Evolutionary conservation across 2,888 invertebrate species (phyloP), one percentile per base, ranked within the genome.

Genomic region (Tortrix viridana): DNA sequence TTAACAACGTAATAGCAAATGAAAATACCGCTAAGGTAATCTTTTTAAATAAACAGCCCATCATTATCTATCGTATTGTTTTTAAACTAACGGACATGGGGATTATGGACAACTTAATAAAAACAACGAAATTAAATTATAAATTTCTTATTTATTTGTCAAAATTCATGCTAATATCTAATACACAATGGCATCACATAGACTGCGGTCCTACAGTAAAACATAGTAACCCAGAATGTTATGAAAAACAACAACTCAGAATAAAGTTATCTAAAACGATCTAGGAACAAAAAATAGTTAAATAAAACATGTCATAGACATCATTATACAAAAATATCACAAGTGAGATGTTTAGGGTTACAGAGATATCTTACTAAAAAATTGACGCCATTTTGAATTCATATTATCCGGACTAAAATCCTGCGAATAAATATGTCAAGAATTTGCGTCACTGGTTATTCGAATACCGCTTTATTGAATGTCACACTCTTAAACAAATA

Each of bases 131-230:
- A 66, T 65, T 53, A 69, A 74, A 70, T 77, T 69, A 80, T 75
- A 79, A 73, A 76, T 76, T 70, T 71, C 72, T 71, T 77, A 79
- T 85, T 82, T 85, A 85, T 82, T 85, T 81, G 80, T 81, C 81
- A 82, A 84, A 77, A 77, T 80, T 77, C 69, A 72, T 75, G 68
- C 80, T 81, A 81, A 70, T 65, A 74, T 67, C 75, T 80, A 81
- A 71, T 77, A 80, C 74, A 80, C 74, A 72, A 80, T 77, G 78
- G 76, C 78, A 75, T 81, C 72, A 72, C 67, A 53, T 62, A 69
- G 70, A 66, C 69, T 60, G 60, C 64, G 66, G 54, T 61, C 65
- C 66, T 71, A 71, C 70, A 72, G 68, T 44, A 66, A 66, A 64
- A 65, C 61, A 58, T 59, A 50, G 65, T 67, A 69, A 68, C 66